Evolutionary conservation across 2,113 vertebrate species (phyloP).

Genomic region (Neotragus moschatus): DNA sequence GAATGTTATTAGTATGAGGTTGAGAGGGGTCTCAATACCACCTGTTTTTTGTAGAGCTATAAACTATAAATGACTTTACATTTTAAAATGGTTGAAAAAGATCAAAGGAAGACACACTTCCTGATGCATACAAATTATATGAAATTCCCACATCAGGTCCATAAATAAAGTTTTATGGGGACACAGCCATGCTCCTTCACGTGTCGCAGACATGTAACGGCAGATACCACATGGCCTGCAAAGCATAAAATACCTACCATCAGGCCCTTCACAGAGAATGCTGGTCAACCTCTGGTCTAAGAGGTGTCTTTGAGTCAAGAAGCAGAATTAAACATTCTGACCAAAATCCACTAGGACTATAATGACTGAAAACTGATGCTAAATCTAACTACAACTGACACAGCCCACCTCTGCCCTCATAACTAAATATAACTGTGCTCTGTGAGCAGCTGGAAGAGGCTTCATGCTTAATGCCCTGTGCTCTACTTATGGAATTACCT

Average conservation of each 20-base stretch:
- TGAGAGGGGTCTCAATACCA: neutral
- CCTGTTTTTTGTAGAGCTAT: neutral
- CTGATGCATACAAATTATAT: neutral
- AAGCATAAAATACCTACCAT: neutral
- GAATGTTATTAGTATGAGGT: accelerated
- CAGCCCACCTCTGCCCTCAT: neutral
- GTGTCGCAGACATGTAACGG: accelerated
- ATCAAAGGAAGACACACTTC: neutral
- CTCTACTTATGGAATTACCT: neutral
- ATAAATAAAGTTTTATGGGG: neutral
- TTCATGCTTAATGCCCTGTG: neutral
- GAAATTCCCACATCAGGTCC: neutral
- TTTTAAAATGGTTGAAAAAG: neutral
- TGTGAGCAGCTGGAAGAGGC: neutral
- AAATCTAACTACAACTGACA: neutral
- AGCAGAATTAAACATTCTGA: neutral
- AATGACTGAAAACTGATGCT: neutral
- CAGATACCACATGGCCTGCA: neutral
- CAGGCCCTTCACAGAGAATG: neutral
- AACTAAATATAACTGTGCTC: neutral
- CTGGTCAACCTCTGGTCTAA: neutral
- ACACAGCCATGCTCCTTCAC: neutral
- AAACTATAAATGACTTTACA: neutral
- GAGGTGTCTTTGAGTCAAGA: neutral
- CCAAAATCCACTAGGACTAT: neutral